A percentile compares a stretch with the other conserved stretches of the same genome.
Conservation (phyloP, 2,888 invertebrate genomes). For the Atrina japonica region DNA sequence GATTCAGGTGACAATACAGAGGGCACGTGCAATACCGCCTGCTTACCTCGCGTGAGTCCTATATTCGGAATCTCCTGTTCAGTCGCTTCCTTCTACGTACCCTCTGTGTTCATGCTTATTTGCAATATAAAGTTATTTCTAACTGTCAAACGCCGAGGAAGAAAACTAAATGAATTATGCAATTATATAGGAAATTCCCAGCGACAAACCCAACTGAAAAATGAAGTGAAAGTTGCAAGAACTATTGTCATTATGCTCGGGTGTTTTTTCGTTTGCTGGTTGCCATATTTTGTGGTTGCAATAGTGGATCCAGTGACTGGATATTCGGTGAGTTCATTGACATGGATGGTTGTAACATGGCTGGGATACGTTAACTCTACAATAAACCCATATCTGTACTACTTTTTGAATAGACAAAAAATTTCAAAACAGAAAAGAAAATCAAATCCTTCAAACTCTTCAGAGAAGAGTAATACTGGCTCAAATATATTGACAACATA, state of each 20-base stretch:
- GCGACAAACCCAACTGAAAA: slow-evolving; percentile 20
- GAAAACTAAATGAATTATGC: slow-evolving; percentile 27
- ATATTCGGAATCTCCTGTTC: slow-evolving; percentile 23
- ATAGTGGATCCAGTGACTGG: slow-evolving; percentile 27
- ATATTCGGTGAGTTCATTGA: slow-evolving; percentile 6
- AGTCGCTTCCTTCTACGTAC: slow-evolving; percentile 33
- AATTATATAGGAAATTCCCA: slow-evolving; percentile 17
- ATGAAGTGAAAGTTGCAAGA: slow-evolving; percentile 38
- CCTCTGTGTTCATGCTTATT: slow-evolving; percentile 38
- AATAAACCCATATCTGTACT: slow-evolving; percentile 40
- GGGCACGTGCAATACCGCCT: slow-evolving; percentile 5
- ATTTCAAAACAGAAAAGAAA: too few species aligned
- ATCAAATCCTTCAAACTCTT: too few species aligned
- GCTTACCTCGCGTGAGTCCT: slow-evolving; percentile 16
- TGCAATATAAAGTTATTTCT: slow-evolving; percentile 39
- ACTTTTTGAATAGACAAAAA: slow-evolving; percentile 27
- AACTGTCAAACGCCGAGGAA: slow-evolving; percentile 20
- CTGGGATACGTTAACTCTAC: slow-evolving; percentile 41
- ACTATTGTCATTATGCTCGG: slow-evolving; percentile 36
- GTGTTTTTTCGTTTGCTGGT: slow-evolving; percentile 40
- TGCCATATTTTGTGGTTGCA: slow-evolving; percentile 36
- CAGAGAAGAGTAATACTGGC: too few species aligned
- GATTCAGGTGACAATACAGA: slow-evolving; percentile 14
- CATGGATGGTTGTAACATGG: slow-evolving; percentile 28
- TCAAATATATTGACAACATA: too few species aligned